Evolutionary conservation across 2,888 invertebrate genomes (phyloP), one percentile per base, ranked within the genome.

Genomic region (Metallyticus violacea): DNA sequence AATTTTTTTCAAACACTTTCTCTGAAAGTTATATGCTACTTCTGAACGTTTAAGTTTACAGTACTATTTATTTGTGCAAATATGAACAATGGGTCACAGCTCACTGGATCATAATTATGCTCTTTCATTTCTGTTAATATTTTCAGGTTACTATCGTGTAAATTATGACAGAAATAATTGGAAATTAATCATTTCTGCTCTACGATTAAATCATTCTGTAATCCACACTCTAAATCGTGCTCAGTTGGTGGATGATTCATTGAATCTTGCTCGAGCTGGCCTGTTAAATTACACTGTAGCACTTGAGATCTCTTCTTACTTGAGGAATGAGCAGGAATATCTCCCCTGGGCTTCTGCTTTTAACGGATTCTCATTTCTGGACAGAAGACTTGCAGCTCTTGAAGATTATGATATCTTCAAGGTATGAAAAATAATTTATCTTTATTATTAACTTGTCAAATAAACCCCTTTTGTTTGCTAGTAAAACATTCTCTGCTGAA

Each of bases 221-320:
- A 93, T 95, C 84, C 93, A 94, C 0, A 92, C 94, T 0, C 92
- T 94, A 3, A 94, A 95, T 62, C 93, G 95, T 85, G 95, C 95
- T 0, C 96, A 96, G 90, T 91, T 97, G 0, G 93, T 97, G 7
- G 95, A 96, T 90, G 97, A 97, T 90, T 94, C 95, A 0, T 94
- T 95, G 90, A 94, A 94, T 90, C 90, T 95, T 7, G 95, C 95
- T 22, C 93, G 94, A 89, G 92, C 93, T 0, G 93, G 93, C 0
- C 91, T 92, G 78, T 90, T 95, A 0, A 91, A 94, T 89, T 95
- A 95, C 90, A 92, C 92, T 81, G 91, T 93, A 6, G 94, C 95
- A 0, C 92, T 96, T 25, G 93, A 94, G 2, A 90, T 96, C 27
- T 94, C 95, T 7, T 93, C 93, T 15, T 96, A 95, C 90, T 93